Evolutionary conservation across 53 echinoderm and acorn worm species (phyloP), one percentile per base, ranked within the genome.

Genomic region (Astropecten irregularis): DNA sequence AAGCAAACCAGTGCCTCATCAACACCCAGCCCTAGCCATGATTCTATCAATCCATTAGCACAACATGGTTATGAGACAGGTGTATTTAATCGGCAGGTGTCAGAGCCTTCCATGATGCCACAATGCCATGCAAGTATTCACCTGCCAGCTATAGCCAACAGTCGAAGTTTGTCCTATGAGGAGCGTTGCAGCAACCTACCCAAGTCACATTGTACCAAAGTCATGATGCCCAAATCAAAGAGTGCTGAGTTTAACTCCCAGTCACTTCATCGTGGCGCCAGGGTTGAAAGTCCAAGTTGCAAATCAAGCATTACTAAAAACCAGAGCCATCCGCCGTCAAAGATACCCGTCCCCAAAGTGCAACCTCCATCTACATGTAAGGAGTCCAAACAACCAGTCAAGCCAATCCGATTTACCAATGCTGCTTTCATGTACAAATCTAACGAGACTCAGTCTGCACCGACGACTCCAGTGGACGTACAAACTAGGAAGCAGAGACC

Each of bases 341-440:
- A 62, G 33, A 79, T 79, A 61, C 79, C 79, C 3, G 47, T 60
- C 30, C 61, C 61, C 10, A 60, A 62, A 30, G 16, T 62, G n/a
- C 56, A 26, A 18, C 27, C 40, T 20, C 28, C 51, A 2, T 40
- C 56, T 6, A 0, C 39, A 3, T 46, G 32, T 19, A 29, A 28
- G 28, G 79, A 46, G 10, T 42, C 31, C 8, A 60, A 38, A 20
- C 26, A 61, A 21, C 79, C 79, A 3, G 61, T 79, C 7, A 79
- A 79, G 48, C 79, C 79, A 30, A 30, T 79, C n/a, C 35, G 79
- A 20, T 79, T 79, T 14, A n/a, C 16, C 47, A 79, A 79, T 22
- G 79, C 79, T 0, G 63, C 79, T 47, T 79, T 79, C 79, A 60
- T 60, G 79, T 79, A 37, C 11, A 30, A 21, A 22, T 42, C 61